Evolutionary conservation across 1,140 invertebrate genomes (phyloP), one percentile per base, ranked within the genome.

Genomic region (Euglossa dilemma): DNA sequence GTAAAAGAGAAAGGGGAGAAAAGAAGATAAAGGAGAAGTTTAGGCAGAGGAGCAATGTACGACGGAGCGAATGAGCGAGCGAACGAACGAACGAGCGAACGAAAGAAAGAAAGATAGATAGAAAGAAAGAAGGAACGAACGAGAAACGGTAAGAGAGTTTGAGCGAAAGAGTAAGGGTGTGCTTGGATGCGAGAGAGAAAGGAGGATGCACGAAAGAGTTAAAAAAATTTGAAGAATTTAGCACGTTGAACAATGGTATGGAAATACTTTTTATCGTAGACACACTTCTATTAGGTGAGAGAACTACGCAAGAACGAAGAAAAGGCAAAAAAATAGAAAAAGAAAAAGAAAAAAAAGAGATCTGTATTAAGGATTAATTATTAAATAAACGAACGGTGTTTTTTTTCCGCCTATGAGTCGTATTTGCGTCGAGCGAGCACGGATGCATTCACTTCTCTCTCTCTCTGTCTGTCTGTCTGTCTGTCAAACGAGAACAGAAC

Each of bases 241-340:
- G 92, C 85, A 90, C 84, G 84, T 85, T 87, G 75, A 90, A 91
- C 63, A 90, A 80, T 90, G 85, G 87, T 93, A 93, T 89, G 88
- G 91, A 64, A 64, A 93, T 93, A 94, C 92, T 94, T 94, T 94
- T 94, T 94, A 94, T 94, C 91, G 91, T 94, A 94, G 93, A 90
- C n/a, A 75, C 92, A 93, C 92, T 93, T 94, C 92, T 94, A 76
- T n/a, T 63, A 94, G 92, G 81, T 57, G 80, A 89, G 47, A 87
- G 36, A 73, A 73, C 36, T 81, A 78, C 82, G 36, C 83, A 88
- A 89, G 77, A 67, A 70, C 59, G 74, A 88, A 83, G 79, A 70
- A 85, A 81, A 75, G 28, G 59, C 83, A 80, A 79, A 84, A 92
- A 85, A 81, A 64, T 52, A 61, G 88, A 75, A 76, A 85, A 92